These are phyloP conservation scores for Colaptes auratus DNA, from an alignment of 2,113 vertebrate species.

Conservation along the genomic window DNA sequence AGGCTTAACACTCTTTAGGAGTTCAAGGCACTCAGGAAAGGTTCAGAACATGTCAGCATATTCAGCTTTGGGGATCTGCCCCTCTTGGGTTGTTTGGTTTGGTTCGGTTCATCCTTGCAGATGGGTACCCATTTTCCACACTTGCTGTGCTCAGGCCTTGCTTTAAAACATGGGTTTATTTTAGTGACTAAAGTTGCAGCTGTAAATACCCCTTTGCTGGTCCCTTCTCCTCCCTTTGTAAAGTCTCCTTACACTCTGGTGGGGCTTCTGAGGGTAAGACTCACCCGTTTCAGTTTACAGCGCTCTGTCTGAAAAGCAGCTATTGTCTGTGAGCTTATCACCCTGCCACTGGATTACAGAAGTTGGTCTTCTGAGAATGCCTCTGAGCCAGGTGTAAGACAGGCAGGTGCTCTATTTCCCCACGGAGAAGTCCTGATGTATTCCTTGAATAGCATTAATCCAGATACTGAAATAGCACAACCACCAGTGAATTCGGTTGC, in stretches of 20 bases:
- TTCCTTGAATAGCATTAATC: slow-evolving; percentile 14
- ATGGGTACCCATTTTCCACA: neutral
- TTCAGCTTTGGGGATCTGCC: neutral
- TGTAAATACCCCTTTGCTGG: neutral
- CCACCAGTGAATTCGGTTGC: neutral
- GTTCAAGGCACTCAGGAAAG: slow-evolving; percentile 10
- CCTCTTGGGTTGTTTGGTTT: neutral
- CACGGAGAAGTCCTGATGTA: neutral
- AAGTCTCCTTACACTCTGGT: neutral
- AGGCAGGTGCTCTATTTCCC: neutral
- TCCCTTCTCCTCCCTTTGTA: neutral
- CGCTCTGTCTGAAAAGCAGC: neutral
- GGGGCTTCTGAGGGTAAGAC: neutral
- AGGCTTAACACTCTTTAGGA: neutral
- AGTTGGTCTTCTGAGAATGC: neutral
- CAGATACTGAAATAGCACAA: slow-evolving; percentile 21
- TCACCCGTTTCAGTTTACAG: neutral
- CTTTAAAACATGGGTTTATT: neutral
- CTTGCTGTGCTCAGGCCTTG: neutral
- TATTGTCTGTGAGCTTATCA: neutral
- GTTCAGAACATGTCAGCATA: neutral
- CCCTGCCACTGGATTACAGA: neutral
- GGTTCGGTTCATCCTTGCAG: neutral
- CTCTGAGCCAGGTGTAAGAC: neutral
- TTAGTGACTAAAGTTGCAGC: neutral